Base-by-base conservation (phyloP, 2,113 vertebrate genomes). In the Chionis minor region DNA sequence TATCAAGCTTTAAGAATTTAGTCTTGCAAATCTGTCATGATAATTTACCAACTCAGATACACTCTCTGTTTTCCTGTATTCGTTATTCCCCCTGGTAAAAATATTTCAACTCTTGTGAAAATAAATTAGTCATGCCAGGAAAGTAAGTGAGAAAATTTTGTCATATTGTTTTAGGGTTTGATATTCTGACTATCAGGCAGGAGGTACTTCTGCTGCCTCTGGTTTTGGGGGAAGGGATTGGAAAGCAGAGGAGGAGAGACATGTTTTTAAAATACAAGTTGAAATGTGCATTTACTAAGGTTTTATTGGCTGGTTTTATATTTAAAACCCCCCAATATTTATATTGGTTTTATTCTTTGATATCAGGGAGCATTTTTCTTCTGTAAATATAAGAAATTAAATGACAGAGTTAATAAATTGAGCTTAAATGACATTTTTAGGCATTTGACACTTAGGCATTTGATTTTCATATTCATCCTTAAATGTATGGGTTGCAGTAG, bases 1-100 rank as follows among this genome's bases (percentile, higher is more conserved):
- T 96, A 96, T 93, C 88, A 70, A 78, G 71, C 63, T 90, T 73
- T 83, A 67, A 85, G 51, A 86, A 92, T 51, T 71, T 52, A 83
- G 38, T 51, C 56, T 51, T 71, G 47, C 72, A 81, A 88, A 92
- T 94, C 79, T 95, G 35, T 94, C 33, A n/a, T 75, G 78, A 85
- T 95, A 85, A 91, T 87, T 89, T 90, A 70, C 74, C n/a, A 74
- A 45, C 1, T 8, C 23, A 24, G 38, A 74, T 56, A 62, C 5
- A 21, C 30, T 85, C 52, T 65, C 5, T 22, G 1, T 82, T 96
- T 91, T 82, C 10, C 35, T 72, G 9, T 83, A 28, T 75, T 86
- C 10, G 14, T 82, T 92, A 73, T 83, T 75, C 30, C 30, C 90
- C 14, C 62, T 87, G 56, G 54, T 92, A 85, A 89, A 94, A 88